phyloP scores from a whole-genome alignment of 2,113 vertebrate species.

The Saccopteryx bilineata region DNA sequence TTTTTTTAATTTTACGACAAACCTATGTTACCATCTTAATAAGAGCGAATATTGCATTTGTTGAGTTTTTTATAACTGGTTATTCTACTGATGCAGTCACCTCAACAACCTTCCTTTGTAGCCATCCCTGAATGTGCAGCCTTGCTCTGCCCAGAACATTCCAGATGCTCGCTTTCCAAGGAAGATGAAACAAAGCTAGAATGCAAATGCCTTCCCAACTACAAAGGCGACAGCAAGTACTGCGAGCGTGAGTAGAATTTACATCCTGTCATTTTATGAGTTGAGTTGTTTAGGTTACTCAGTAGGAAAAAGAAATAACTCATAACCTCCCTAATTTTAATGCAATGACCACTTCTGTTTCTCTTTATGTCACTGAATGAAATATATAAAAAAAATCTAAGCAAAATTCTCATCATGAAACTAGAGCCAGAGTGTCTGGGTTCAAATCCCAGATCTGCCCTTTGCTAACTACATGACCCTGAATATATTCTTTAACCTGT shows the following conservation, averaged over 20 bases:
- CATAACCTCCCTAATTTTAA: neutral
- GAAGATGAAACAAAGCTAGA: slow-evolving; percentile 83
- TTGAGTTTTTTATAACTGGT: neutral
- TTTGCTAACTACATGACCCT: neutral
- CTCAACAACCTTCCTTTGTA: slow-evolving; percentile 53
- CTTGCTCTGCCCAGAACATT: slow-evolving; percentile 89
- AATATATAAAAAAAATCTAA: neutral
- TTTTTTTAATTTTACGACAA: neutral
- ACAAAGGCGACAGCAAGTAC: slow-evolving; percentile 79
- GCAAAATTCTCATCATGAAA: neutral
- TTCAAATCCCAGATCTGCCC: neutral
- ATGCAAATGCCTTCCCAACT: slow-evolving; percentile 92
- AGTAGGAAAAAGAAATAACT: neutral
- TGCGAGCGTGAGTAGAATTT: slow-evolving; percentile 92
- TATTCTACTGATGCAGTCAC: neutral
- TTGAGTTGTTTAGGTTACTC: neutral
- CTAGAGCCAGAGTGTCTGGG: neutral
- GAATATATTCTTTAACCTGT: neutral
- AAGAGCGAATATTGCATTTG: neutral
- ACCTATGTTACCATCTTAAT: neutral
- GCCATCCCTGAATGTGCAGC: slow-evolving; percentile 88
- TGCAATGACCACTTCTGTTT: neutral
- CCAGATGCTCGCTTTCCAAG: slow-evolving; percentile 89
- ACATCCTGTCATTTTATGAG: neutral
- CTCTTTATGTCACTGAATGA: neutral